These are phyloP conservation scores for Blastobasis adustella DNA, from an alignment of 2,888 invertebrate genomes.

Conservation along the genomic window DNA sequence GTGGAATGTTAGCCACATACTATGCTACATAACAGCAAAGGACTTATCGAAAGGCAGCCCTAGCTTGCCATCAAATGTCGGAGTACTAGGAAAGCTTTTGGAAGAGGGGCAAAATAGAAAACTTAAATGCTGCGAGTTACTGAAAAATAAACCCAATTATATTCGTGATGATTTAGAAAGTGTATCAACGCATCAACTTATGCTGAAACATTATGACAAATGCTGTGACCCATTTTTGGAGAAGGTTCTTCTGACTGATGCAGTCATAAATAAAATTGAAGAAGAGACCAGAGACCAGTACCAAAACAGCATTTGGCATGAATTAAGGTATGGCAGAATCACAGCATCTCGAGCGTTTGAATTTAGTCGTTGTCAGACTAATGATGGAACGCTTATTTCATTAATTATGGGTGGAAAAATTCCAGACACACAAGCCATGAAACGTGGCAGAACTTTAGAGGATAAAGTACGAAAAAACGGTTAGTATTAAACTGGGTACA, in stretches of 20 bases:
- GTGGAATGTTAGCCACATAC: conserved; percentile 24
- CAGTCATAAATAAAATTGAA: conserved; percentile 7
- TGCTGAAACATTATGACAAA: conserved; percentile 13
- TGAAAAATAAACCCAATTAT: conserved; percentile 20
- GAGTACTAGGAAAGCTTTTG: conserved; percentile 15
- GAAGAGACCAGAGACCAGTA: conserved; percentile 11
- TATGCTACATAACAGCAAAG: conserved; percentile 21
- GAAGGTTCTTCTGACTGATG: conserved; percentile 3
- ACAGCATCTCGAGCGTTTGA: conserved; percentile 12
- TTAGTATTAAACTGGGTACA: conserved; percentile 13
- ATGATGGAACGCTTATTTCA: conserved; percentile 14
- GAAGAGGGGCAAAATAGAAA: conserved; percentile 17
- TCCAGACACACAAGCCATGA: conserved; percentile 11
- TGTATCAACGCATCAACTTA: conserved; percentile 14
- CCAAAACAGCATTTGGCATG: conserved; percentile 18
- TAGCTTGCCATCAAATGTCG: conserved; percentile 12
- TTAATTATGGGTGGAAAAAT: conserved; percentile 15
- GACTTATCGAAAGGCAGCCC: conserved; percentile 17
- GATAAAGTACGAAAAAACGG: conserved; percentile 16
- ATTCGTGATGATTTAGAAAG: conserved; percentile 3
- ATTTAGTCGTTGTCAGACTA: conserved; percentile 12
- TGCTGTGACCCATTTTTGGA: conserved; percentile 13
- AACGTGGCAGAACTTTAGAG: conserved; percentile 4
- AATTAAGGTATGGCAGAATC: conserved; percentile 20
- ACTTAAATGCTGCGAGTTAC: conserved; percentile 16